A percentile compares a stretch with the other conserved stretches of the same genome.
Conservation (phyloP, 2,113 vertebrate species). For the Corythaeola cristata region DNA sequence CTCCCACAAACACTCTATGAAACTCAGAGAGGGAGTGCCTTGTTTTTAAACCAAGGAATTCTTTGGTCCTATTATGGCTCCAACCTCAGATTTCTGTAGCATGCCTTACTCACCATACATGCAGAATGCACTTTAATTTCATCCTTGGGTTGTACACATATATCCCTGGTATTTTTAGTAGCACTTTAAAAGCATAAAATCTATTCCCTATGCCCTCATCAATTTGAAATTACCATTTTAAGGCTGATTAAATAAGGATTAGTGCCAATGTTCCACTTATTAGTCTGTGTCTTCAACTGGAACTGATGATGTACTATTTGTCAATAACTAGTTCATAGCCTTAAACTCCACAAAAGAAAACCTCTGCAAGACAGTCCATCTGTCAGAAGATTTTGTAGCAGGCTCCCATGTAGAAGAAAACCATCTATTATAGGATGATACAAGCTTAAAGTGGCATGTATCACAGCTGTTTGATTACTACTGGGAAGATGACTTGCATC, state of each 20-base stretch:
- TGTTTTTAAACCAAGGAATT: neutral
- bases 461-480: slow-evolving; percentile 83
- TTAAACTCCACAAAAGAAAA: slow-evolving; percentile 76
- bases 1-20: neutral
- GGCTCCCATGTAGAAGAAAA: slow-evolving; percentile 72
- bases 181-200: slow-evolving; percentile 78
- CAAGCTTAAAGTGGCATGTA: slow-evolving; percentile 78
- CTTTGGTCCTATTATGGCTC: neutral
- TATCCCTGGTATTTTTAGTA: slow-evolving; percentile 77
- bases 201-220: slow-evolving; percentile 81
- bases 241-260: slow-evolving; percentile 87
- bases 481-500: slow-evolving; percentile 72
- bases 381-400: slow-evolving; percentile 73
- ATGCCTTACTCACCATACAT: slow-evolving; percentile 44
- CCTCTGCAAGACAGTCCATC: slow-evolving; percentile 74
- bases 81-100: neutral
- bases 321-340: slow-evolving; percentile 82
- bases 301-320: slow-evolving; percentile 84
- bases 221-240: slow-evolving; percentile 85
- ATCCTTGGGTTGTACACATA: slow-evolving; percentile 68
- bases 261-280: slow-evolving; percentile 85
- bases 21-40: neutral
- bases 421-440: slow-evolving; percentile 78
- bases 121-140: slow-evolving; percentile 70
- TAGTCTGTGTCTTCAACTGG: slow-evolving; percentile 82